Conservation (phyloP, 2,888 invertebrate species). For the Megaustenia siamemsis region DNA sequence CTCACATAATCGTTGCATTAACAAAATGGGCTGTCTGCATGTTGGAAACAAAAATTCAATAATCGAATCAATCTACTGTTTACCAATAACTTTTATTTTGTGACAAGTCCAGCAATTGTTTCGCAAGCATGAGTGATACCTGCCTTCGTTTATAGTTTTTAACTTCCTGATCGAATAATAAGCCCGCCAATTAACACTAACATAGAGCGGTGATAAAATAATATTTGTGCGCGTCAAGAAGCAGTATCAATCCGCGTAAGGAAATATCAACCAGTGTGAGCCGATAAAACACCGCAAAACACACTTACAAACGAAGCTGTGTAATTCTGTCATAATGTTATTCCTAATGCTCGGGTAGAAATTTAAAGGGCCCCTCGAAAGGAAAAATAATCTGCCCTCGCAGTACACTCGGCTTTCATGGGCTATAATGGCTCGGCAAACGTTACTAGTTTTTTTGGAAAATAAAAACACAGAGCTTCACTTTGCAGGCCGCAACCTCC, state of each 20-base stretch:
- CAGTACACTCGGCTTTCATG: background rate
- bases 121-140: background rate
- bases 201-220: background rate
- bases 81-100: background rate
- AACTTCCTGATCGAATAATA: background rate
- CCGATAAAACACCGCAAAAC: background rate
- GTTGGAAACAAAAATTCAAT: too few relatives aligned
- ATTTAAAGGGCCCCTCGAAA: background rate
- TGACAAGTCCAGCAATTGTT: background rate
- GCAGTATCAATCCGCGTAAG: background rate
- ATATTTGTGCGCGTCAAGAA: background rate
- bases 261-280: background rate
- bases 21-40: too few relatives aligned
- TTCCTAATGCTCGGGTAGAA: background rate
- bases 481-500: background rate
- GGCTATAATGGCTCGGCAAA: too few relatives aligned
- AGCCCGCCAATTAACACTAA: background rate
- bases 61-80: background rate
- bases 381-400: background rate
- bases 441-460: background rate
- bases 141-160: background rate
- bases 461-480: background rate
- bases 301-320: background rate
- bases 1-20: too few relatives aligned
- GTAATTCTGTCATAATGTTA: background rate